A percentile compares a stretch with the other conserved stretches of the same genome.
Evolutionary conservation across 1,140 invertebrate genomes (phyloP).

Genomic region (Octopus bimaculoides): DNA sequence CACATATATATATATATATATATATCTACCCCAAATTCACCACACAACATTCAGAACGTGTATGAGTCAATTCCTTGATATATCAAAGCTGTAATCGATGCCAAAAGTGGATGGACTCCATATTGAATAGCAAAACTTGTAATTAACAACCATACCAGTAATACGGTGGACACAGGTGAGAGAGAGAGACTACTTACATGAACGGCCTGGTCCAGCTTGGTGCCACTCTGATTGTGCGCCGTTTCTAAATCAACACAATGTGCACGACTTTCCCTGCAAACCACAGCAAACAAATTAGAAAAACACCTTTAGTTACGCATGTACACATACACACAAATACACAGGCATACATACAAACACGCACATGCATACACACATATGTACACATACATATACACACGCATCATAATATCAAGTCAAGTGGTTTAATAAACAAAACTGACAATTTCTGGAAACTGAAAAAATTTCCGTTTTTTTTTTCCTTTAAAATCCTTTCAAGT

Average conservation of each 20-base stretch:
- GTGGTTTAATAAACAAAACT: too few species aligned
- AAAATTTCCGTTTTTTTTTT: background rate
- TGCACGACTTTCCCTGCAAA: conserved; percentile 44
- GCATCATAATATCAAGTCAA: background rate
- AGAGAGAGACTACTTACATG: conserved; percentile 31
- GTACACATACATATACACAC: background rate
- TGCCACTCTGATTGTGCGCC: conserved; percentile 49
- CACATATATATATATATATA: too few species aligned
- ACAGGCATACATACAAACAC: background rate
- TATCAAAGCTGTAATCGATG: too few species aligned
- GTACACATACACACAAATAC: background rate
- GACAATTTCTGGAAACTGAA: background rate
- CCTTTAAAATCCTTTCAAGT: too few species aligned
- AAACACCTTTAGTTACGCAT: background rate
- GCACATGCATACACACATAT: background rate
- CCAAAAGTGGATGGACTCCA: too few species aligned
- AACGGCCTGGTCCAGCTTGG: conserved; percentile 49
- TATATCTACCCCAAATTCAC: too few species aligned
- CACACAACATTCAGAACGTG: too few species aligned
- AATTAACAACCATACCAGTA: too few species aligned
- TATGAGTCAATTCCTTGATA: too few species aligned
- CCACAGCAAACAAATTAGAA: conserved; percentile 16
- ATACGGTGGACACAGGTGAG: background rate
- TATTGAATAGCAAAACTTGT: too few species aligned
- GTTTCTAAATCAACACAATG: conserved; percentile 51